Percentiles rank a stretch among this genome's conserved stretches.
These are phyloP conservation scores for Bubo scandiacus DNA, from an alignment of 2,113 vertebrate species.

Conservation along the genomic window DNA sequence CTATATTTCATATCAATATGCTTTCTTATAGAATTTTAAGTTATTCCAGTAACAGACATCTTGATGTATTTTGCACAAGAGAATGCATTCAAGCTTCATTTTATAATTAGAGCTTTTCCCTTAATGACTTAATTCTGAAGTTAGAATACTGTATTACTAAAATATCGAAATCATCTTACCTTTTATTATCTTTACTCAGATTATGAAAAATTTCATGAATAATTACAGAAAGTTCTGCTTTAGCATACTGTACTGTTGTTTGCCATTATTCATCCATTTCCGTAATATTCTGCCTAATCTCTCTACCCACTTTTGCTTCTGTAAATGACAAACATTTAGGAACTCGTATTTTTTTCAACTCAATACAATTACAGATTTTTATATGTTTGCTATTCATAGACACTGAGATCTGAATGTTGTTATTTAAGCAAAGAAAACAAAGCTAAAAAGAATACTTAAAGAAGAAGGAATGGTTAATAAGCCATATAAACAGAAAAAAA, in stretches of 20 bases:
- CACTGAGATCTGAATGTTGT: background rate
- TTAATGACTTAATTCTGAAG: slow-evolving; percentile 20
- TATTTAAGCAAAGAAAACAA: background rate
- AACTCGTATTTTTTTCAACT: background rate
- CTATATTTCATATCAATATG: slow-evolving; percentile 15
- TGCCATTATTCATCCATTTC: background rate
- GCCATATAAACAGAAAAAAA: background rate
- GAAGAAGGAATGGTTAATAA: background rate
- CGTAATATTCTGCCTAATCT: background rate
- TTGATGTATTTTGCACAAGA: slow-evolving; percentile 8
- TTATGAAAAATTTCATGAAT: background rate
- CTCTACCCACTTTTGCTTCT: background rate
- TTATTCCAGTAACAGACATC: slow-evolving; percentile 33
- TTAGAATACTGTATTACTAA: background rate
- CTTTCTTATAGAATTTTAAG: background rate
- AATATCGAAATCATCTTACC: background rate
- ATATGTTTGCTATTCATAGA: background rate
- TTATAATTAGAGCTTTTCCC: slow-evolving; percentile 21
- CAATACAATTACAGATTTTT: background rate
- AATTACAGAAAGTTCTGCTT: slow-evolving; percentile 1
- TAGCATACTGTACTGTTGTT: background rate
- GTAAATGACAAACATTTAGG: background rate
- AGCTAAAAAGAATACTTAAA: background rate
- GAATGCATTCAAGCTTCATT: slow-evolving; percentile 6
- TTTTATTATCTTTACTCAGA: background rate